These are phyloP conservation scores for Drosophila fuyamai DNA, from an alignment of 1,140 invertebrate genomes.

Conservation along the genomic window DNA sequence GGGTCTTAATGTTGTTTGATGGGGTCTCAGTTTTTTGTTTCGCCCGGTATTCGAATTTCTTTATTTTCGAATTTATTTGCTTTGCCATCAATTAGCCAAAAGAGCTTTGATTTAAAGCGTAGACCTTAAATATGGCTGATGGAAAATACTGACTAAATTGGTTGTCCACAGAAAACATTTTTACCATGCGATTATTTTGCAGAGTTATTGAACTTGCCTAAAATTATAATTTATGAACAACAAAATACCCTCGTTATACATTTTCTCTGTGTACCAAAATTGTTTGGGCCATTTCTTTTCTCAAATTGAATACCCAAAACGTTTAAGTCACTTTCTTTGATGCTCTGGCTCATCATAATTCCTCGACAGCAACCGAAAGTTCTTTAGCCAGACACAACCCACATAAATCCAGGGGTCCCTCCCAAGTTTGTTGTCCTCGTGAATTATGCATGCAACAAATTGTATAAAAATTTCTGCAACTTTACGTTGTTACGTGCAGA, in stretches of 20 bases:
- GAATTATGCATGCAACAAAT: constrained; percentile 84
- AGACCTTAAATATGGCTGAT: constrained; percentile 1
- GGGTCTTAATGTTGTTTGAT: constrained; percentile 54
- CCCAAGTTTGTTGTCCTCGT: constrained; percentile 55
- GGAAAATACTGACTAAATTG: neutral
- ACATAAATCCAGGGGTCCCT: constrained; percentile 68
- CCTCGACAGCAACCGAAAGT: constrained; percentile 41
- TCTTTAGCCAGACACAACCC: constrained; percentile 24
- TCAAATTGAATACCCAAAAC: constrained; percentile 36
- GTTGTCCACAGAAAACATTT: neutral
- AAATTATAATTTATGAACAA: too few relatives aligned
- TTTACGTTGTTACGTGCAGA: constrained; percentile 80
- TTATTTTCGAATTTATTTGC: constrained; percentile 37
- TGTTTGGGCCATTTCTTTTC: constrained; percentile 16
- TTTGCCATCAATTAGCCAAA: constrained; percentile 32
- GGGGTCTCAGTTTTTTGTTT: constrained; percentile 11
- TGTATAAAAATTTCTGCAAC: constrained; percentile 84
- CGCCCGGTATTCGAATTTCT: constrained; percentile 8
- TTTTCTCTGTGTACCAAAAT: neutral
- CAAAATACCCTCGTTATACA: too few relatives aligned
- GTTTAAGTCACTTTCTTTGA: constrained; percentile 51
- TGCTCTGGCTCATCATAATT: constrained; percentile 78
- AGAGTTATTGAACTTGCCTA: too few relatives aligned
- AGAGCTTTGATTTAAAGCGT: constrained; percentile 12
- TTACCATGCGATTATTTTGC: neutral